Percentiles rank a stretch among this genome's conserved stretches.
Conservation (phyloP, 1,140 invertebrate genomes). For the Spodoptera frugiperda region DNA sequence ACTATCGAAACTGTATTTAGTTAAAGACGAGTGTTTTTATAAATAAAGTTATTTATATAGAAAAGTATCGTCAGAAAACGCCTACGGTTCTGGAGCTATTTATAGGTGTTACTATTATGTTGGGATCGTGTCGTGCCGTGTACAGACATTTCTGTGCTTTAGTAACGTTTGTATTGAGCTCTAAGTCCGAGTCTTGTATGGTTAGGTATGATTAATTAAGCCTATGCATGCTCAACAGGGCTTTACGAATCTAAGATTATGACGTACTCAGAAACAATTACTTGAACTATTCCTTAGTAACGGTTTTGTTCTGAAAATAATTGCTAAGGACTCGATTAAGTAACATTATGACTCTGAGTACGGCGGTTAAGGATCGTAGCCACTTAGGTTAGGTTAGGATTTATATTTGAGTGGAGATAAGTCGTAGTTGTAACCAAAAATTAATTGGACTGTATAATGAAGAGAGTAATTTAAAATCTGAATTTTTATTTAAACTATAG, state of each 20-base stretch:
- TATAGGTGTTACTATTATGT: conserved; percentile 37
- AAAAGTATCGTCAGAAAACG: conserved; percentile 38
- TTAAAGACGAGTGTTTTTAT: conserved; percentile 36
- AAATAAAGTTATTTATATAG: conserved; percentile 48
- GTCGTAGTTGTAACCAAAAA: too few species aligned
- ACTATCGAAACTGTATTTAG: conserved; percentile 15
- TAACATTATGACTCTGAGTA: too few species aligned
- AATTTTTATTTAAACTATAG: too few species aligned
- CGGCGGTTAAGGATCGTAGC: too few species aligned
- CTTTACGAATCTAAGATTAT: too few species aligned
- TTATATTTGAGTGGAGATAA: not conserved
- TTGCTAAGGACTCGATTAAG: too few species aligned
- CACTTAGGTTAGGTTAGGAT: not conserved
- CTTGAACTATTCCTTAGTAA: too few species aligned
- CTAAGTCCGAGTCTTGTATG: not conserved
- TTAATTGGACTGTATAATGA: too few species aligned
- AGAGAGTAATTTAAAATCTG: too few species aligned
- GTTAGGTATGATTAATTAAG: not conserved
- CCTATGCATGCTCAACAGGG: too few species aligned
- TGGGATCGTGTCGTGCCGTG: conserved; percentile 1
- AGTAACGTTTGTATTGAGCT: not conserved
- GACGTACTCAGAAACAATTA: too few species aligned
- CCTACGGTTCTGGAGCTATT: conserved; percentile 28
- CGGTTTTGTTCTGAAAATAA: too few species aligned
- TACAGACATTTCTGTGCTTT: not conserved